Percentiles rank a stretch among this genome's conserved stretches.
Evolutionary conservation across 2,888 invertebrate species (phyloP).

Genomic region (Hemaris fuciformis): DNA sequence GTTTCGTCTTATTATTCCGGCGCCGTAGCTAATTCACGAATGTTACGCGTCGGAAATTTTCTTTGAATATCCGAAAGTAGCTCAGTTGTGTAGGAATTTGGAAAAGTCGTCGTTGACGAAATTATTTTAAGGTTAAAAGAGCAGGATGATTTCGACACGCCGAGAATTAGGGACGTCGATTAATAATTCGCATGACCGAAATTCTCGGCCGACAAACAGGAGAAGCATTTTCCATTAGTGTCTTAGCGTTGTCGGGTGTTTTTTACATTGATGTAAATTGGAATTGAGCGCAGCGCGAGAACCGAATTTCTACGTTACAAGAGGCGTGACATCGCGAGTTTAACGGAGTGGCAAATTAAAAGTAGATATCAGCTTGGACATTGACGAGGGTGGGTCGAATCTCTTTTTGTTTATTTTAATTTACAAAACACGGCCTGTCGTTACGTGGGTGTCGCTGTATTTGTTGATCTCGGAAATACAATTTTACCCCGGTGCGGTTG

Average conservation of each 20-base stretch:
- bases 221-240: background rate
- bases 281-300: constrained; percentile 30
- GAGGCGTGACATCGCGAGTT: constrained; percentile 43
- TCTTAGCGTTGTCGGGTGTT: background rate
- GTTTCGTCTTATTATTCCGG: constrained; percentile 17
- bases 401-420: constrained; percentile 37
- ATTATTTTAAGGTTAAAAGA: background rate
- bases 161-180: constrained; percentile 14
- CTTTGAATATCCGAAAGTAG: background rate
- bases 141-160: background rate
- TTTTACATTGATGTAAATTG: constrained; percentile 26
- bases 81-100: background rate
- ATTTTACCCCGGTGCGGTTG: constrained; percentile 22
- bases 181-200: constrained; percentile 22
- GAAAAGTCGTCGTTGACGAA: background rate
- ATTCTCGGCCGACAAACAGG: background rate
- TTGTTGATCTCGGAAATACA: constrained; percentile 30
- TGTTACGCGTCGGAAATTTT: constrained; percentile 8
- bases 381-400: constrained; percentile 50
- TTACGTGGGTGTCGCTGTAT: constrained; percentile 24
- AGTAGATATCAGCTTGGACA: constrained; percentile 51
- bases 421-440: constrained; percentile 25
- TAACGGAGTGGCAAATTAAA: constrained; percentile 62
- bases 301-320: constrained; percentile 23
- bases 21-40: constrained; percentile 1